Evolutionary conservation across 2,113 vertebrate genomes (phyloP).

Genomic region (Sylvilagus bachmani): DNA sequence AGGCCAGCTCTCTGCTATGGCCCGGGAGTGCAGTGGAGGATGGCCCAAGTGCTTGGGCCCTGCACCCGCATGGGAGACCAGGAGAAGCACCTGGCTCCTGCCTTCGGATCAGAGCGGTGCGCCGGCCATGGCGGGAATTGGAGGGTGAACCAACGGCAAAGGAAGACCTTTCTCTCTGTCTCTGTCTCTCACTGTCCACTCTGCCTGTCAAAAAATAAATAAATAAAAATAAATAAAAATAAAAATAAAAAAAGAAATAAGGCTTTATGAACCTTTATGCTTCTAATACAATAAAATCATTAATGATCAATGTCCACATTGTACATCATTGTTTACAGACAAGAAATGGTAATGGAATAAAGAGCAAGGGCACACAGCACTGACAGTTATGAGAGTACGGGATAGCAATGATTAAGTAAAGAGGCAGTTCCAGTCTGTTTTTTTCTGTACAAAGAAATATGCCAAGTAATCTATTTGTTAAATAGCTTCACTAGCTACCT

Average conservation of each 20-base stretch:
- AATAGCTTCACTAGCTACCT: slow-evolving; percentile 6
- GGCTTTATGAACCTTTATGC: slow-evolving; percentile 14
- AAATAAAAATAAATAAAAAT: slow-evolving; percentile 31
- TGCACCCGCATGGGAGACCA: no score
- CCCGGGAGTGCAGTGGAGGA: no score
- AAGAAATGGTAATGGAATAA: background rate
- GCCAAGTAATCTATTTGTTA: background rate
- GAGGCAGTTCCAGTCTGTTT: background rate
- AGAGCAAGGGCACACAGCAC: background rate
- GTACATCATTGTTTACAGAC: slow-evolving; percentile 6
- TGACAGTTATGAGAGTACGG: background rate
- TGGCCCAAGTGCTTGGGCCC: no score
- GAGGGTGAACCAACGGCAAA: no score
- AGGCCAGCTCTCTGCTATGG: no score
- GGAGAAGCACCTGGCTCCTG: no score
- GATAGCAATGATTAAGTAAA: background rate
- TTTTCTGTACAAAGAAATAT: background rate
- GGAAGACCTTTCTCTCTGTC: no score
- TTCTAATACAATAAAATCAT: slow-evolving; percentile 54
- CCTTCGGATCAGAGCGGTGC: no score
- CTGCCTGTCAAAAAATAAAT: no score
- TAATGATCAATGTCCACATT: slow-evolving; percentile 13
- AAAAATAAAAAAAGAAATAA: slow-evolving; percentile 55
- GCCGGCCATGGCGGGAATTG: no score
- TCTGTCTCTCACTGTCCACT: no score